These are phyloP conservation scores for Diphyllodes magnificus DNA, from an alignment of 2,113 vertebrate species.

Conservation along the genomic window DNA sequence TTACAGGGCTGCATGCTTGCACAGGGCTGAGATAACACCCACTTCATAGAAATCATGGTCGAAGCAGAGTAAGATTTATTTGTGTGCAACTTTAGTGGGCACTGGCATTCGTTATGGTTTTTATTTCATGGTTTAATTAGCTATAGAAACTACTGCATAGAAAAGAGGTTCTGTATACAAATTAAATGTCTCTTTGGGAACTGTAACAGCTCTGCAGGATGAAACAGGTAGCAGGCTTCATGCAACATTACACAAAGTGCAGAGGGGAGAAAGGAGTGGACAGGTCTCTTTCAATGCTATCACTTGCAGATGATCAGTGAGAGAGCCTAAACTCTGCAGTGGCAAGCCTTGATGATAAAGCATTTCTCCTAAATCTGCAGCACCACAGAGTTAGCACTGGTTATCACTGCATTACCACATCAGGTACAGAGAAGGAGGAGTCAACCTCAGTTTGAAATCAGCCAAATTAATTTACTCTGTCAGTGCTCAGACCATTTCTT, in stretches of 20 bases:
- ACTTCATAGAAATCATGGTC: background rate
- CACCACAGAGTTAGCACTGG: background rate
- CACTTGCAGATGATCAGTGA: background rate
- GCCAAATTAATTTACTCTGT: background rate
- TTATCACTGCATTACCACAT: background rate
- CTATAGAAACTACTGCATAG: background rate
- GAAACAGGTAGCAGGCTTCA: background rate
- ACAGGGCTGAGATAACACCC: background rate
- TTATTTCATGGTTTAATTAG: background rate
- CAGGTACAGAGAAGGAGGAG: background rate
- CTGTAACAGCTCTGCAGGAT: background rate
- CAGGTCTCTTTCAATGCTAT: background rate
- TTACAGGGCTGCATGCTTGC: background rate
- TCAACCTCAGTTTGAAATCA: background rate
- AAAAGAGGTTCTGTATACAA: background rate
- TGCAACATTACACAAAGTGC: background rate
- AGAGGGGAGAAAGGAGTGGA: background rate
- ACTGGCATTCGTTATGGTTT: background rate
- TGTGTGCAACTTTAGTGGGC: background rate
- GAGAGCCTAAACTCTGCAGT: background rate
- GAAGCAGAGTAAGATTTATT: background rate
- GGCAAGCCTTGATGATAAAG: background rate
- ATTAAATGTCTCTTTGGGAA: background rate
- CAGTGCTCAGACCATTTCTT: background rate
- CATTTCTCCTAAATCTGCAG: background rate